Evolutionary conservation across 2,888 invertebrate species (phyloP), one percentile per base, ranked within the genome.

Genomic region (Eugnorisma glareosa): DNA sequence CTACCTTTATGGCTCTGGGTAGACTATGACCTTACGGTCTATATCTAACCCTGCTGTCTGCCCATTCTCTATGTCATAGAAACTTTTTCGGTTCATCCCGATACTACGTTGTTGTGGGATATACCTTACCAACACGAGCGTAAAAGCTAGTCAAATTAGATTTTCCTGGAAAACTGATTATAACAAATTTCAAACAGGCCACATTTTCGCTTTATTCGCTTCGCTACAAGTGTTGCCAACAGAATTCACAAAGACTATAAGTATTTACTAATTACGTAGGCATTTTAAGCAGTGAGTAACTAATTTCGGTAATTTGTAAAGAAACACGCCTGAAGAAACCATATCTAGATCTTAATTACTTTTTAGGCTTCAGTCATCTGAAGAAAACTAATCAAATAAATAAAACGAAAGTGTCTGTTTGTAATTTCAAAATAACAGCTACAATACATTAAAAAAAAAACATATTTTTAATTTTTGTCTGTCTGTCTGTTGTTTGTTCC

Each of bases 301-400:
- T 7, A 10, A 75, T 75, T 75, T 24, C 43, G 1, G 7, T 43
- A 61, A 48, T 67, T 67, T 28, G 11, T 31, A 28, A 57, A 66
- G n/a, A 13, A 18, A 35, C 21, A 66, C 35, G 31, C 37, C 35
- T 40, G n/a, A 48, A 40, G 31, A 66, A 57, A 69, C 31, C 40
- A 28, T 13, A 21, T 66, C 18, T 40, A 21, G 45, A 69, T 64
- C 11, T 40, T 64, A 64, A 64, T 48, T 78, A 54, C 21, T 48
- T 64, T 78, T 35, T 10, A 48, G 37, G n/a, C 37, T 13, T 63
- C 13, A 63, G n/a, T 13, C 37, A 8, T n/a, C 7, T 63, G 15
- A 37, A n/a, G n/a, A n/a, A n/a, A n/a, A n/a, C n/a, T n/a, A n/a
- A n/a, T n/a, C n/a, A n/a, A n/a, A n/a, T n/a, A n/a, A n/a, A n/a